These are phyloP conservation scores for Ethmia dodecea DNA, from an alignment of 2,888 invertebrate species.

Conservation along the genomic window DNA sequence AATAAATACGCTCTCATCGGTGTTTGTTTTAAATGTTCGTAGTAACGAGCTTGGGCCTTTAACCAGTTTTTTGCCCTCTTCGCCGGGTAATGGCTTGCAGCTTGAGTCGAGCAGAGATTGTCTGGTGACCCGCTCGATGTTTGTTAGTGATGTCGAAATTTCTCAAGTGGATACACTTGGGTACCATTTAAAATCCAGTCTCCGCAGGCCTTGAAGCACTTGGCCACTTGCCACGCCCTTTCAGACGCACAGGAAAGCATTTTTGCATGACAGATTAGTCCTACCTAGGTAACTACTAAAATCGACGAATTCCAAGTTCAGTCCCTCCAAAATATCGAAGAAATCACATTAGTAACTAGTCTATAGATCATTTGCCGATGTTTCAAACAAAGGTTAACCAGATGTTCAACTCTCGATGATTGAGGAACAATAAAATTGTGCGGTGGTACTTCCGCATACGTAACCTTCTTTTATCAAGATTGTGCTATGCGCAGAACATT, in stretches of 20 bases:
- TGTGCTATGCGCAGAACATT: too few relatives aligned
- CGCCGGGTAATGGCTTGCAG: constrained; percentile 31
- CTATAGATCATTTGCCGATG: too few relatives aligned
- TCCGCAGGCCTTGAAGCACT: constrained; percentile 57
- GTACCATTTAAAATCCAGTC: constrained; percentile 63
- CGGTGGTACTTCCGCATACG: constrained; percentile 62
- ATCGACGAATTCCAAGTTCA: too few relatives aligned
- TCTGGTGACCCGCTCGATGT: constrained; percentile 31
- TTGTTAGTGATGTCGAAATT: constrained; percentile 54
- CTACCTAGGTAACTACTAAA: too few relatives aligned
- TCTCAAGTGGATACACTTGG: constrained; percentile 51
- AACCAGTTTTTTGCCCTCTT: constrained; percentile 18
- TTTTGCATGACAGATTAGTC: too few relatives aligned
- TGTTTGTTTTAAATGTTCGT: too few relatives aligned
- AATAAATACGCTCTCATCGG: too few relatives aligned
- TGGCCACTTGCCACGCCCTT: constrained; percentile 67
- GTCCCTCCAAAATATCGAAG: too few relatives aligned
- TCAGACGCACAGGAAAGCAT: constrained; percentile 38
- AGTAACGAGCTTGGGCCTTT: too few relatives aligned
- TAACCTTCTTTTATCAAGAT: constrained; percentile 58
- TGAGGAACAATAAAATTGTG: constrained; percentile 55
- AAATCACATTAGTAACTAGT: too few relatives aligned
- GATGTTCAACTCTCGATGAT: constrained; percentile 46
- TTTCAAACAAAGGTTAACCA: constrained; percentile 42
- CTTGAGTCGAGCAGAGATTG: constrained; percentile 31